Evolutionary conservation across 1,140 invertebrate genomes (phyloP).

Genomic region (Ceratina australensis): DNA sequence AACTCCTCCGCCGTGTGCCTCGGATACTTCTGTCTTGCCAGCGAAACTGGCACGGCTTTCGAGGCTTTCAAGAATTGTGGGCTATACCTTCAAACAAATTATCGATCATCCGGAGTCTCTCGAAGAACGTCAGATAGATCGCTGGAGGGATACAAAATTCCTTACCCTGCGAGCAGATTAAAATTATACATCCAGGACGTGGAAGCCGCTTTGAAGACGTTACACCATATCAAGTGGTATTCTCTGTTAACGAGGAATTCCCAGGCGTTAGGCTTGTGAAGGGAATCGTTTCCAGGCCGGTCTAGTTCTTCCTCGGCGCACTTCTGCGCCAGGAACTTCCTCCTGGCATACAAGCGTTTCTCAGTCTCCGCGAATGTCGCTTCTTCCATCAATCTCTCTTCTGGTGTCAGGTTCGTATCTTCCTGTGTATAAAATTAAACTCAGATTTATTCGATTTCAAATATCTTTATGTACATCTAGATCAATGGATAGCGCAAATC

Average conservation of each 20-base stretch:
- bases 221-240: conserved; percentile 91
- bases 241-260: conserved; percentile 90
- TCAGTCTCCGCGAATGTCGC: conserved; percentile 75
- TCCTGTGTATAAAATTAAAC: conserved; percentile 57
- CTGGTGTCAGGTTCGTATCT: conserved; percentile 69
- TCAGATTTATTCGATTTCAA: too few species aligned
- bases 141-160: not conserved
- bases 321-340: conserved; percentile 78
- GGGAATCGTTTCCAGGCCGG: conserved; percentile 82
- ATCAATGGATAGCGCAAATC: not conserved
- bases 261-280: conserved; percentile 88
- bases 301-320: conserved; percentile 80
- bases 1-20: conserved; percentile 85
- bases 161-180: conserved; percentile 88
- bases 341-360: conserved; percentile 76
- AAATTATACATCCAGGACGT: conserved; percentile 95
- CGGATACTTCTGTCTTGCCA: conserved; percentile 89
- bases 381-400: conserved; percentile 73
- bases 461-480: too few species aligned
- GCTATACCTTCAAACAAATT: conserved; percentile 80
- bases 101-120: not conserved
- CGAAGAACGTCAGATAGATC: not conserved
- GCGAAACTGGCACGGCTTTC: conserved; percentile 86
- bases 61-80: conserved; percentile 87
- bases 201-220: conserved; percentile 92